phyloP scores from a whole-genome alignment of 2,888 invertebrate genomes.

The Neria commutata region DNA sequence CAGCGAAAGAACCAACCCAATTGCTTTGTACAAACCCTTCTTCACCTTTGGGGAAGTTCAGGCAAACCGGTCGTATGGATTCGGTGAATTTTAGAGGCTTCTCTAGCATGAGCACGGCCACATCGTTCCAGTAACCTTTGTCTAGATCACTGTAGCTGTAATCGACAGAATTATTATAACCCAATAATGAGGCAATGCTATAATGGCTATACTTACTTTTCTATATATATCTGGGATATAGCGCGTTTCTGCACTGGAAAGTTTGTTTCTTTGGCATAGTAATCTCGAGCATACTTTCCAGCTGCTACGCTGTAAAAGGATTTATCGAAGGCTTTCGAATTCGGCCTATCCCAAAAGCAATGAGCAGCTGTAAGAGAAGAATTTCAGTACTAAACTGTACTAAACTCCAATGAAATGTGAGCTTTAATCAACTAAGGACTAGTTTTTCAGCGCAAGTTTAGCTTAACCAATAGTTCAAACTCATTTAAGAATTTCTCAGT shows the following conservation, averaged over 20 bases:
- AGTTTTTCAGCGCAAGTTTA: too few relatives aligned
- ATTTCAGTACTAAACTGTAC: too few relatives aligned
- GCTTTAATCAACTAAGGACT: too few relatives aligned
- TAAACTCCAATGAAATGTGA: too few relatives aligned
- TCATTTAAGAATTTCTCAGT: too few relatives aligned
- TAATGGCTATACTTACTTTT: background rate
- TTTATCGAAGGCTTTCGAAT: background rate
- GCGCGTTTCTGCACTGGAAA: background rate
- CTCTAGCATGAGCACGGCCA: conserved; percentile 51
- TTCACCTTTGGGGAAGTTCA: conserved; percentile 36
- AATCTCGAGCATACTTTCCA: conserved; percentile 5
- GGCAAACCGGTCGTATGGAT: conserved; percentile 55
- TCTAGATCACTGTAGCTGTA: conserved; percentile 31
- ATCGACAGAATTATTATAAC: too few relatives aligned
- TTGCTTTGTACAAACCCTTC: conserved; percentile 9
- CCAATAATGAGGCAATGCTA: background rate
- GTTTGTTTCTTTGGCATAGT: background rate
- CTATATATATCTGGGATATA: background rate
- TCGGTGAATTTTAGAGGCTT: conserved; percentile 42
- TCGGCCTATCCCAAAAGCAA: conserved; percentile 25
- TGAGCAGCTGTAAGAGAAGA: conserved; percentile 24
- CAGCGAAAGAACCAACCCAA: conserved; percentile 28
- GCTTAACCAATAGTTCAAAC: too few relatives aligned
- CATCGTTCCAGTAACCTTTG: conserved; percentile 44
- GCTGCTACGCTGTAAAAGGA: background rate